Evolutionary conservation across 2,113 vertebrate species (phyloP), one percentile per base, ranked within the genome.

Genomic region (Miniopterus natalensis): DNA sequence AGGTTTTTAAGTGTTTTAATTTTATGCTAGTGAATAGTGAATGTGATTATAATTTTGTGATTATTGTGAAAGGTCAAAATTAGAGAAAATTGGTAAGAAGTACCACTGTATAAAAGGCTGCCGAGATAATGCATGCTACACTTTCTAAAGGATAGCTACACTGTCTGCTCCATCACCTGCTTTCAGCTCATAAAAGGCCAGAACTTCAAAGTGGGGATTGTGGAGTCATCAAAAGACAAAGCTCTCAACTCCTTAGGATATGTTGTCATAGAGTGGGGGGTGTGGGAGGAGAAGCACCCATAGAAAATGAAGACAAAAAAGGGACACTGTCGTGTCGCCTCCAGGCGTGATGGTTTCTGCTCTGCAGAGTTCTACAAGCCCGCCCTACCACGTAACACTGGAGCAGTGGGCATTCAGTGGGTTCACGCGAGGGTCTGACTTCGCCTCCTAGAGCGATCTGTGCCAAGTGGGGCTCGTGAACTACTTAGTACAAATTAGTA

Each of bases 21-120:
- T 66, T 45, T 92, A 88, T 68, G n/a, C 9, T 66, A 79, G 2
- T 29, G 0, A 11, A 88, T 11, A 73, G 14, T 27, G 27, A 57
- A 94, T 88, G 6, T 91, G 77, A 53, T 65, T 84, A 31, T 51
- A 84, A 47, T 66, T 88, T 94, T 84, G 6, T 31, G 1, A 21
- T 61, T 84, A 61, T 49, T 74, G 0, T 73, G 23, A 15, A 88
- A 6, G 4, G 14, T 49, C 5, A 51, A 57, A 80, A 68, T 21
- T 27, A 49, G 20, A 84, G 13, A 88, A 86, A 70, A 92, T 21
- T 79, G 9, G 4, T 63, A 45, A 66, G 45, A 87, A 74, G 23
- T 25, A 23, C 14, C 25, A 25, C 29, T 40, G 87, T 51, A 18
- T 31, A 75, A 49, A 95, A 85, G 5, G 7, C 25, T 7, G 4